phyloP scores from a whole-genome alignment of 64 coral and sea anemone species.

The Platygyra sinensis region DNA sequence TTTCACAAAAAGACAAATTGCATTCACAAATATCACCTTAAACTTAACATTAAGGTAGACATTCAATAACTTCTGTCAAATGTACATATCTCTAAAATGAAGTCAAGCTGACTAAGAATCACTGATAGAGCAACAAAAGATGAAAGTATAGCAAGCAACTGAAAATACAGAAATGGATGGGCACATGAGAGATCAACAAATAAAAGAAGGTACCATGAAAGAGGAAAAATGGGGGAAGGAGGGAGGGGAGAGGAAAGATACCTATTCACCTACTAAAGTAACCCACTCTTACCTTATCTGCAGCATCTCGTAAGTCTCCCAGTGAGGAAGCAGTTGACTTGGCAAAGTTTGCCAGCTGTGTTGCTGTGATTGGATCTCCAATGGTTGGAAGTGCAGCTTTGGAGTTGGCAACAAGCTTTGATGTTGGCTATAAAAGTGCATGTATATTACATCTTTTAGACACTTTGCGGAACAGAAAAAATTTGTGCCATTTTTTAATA shows the following conservation, averaged over 20 bases:
- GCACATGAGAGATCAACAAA: background rate
- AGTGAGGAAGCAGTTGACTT: slow-evolving; percentile 86
- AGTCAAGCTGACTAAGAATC: too few relatives aligned
- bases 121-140: too few relatives aligned
- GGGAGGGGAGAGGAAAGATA: background rate
- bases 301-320: slow-evolving; percentile 85
- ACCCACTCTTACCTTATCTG: slow-evolving; percentile 77
- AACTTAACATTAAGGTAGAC: too few relatives aligned
- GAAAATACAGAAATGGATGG: background rate
- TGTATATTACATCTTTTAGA: background rate
- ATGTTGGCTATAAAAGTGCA: slow-evolving; percentile 44
- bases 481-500: too few relatives aligned
- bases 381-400: slow-evolving; percentile 97
- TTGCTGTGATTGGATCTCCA: slow-evolving; percentile 90
- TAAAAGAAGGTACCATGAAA: background rate
- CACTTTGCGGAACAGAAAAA: background rate
- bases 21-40: too few relatives aligned
- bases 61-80: too few relatives aligned
- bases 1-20: background rate
- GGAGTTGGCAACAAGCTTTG: slow-evolving; percentile 85
- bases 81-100: too few relatives aligned
- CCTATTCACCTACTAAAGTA: background rate
- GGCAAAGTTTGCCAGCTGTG: slow-evolving; percentile 92
- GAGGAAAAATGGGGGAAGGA: background rate
- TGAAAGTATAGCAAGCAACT: too few relatives aligned